phyloP scores from a whole-genome alignment of 2,113 vertebrate species.

The Petaurus breviceps region DNA sequence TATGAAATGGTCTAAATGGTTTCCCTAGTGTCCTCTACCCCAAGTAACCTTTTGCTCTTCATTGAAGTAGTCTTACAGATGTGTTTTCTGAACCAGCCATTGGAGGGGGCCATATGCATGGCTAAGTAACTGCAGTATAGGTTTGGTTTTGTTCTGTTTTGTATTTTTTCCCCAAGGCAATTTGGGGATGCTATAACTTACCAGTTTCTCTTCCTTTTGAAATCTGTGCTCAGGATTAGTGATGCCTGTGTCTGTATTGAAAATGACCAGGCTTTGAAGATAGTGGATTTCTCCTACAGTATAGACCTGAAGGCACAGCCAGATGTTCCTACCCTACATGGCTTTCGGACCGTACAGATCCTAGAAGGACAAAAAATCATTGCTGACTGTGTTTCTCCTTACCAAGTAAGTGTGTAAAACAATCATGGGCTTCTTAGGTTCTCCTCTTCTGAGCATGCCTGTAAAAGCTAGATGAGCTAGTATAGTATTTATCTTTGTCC shows the following conservation, averaged over 20 bases:
- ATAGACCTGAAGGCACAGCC: conserved; percentile 86
- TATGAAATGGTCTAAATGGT: background rate
- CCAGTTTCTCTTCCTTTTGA: background rate
- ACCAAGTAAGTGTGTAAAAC: conserved; percentile 84
- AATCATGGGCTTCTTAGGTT: conserved; percentile 41
- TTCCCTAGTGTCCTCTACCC: background rate
- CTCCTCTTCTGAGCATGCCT: background rate
- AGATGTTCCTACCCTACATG: conserved; percentile 73
- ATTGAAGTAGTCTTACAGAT: background rate
- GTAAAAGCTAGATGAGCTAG: background rate
- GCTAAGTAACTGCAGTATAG: conserved; percentile 50
- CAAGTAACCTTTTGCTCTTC: background rate
- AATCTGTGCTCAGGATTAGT: conserved; percentile 81
- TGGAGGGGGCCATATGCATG: conserved; percentile 79
- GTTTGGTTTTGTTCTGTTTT: background rate
- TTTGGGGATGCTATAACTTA: background rate
- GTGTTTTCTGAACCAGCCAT: conserved; percentile 76
- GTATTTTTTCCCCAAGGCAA: background rate
- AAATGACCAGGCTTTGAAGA: conserved; percentile 80
- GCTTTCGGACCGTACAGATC: conserved; percentile 83
- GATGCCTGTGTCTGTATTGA: conserved; percentile 72
- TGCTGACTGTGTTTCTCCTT: conserved; percentile 82
- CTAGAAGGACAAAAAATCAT: conserved; percentile 86
- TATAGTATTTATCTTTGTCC: conserved; percentile 7
- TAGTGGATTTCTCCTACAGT: conserved; percentile 90